A percentile compares a stretch with the other conserved stretches of the same genome.
phyloP scores from a whole-genome alignment of 1,140 invertebrate genomes.

The Drosophila asahinai region DNA sequence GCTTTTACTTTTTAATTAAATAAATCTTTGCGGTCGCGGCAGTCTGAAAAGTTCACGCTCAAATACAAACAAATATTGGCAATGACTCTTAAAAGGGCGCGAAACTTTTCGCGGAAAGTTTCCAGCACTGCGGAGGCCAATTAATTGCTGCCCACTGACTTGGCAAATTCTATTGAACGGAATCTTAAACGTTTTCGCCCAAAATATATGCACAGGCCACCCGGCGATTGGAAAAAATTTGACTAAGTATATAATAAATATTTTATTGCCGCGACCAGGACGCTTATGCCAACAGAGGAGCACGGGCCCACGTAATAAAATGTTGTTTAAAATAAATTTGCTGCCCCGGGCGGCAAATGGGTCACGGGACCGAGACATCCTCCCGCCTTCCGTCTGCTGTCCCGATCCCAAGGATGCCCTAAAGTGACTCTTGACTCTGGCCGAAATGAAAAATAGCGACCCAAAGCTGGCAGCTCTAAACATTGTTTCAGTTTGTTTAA shows the following conservation, averaged over 20 bases:
- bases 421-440: slow-evolving; percentile 26
- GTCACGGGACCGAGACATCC: slow-evolving; percentile 3
- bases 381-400: not conserved
- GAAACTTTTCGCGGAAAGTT: slow-evolving; percentile 45
- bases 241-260: slow-evolving; percentile 43
- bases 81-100: slow-evolving; percentile 56
- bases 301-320: slow-evolving; percentile 17
- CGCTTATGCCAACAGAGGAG: not conserved
- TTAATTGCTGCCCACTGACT: slow-evolving; percentile 69
- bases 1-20: slow-evolving; percentile 45
- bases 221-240: slow-evolving; percentile 24
- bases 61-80: slow-evolving; percentile 50
- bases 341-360: not conserved
- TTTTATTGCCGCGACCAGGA: slow-evolving; percentile 26
- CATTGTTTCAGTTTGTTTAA: slow-evolving; percentile 24
- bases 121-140: slow-evolving; percentile 29
- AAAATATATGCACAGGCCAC: slow-evolving; percentile 7
- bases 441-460: not conserved
- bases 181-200: slow-evolving; percentile 14
- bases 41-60: slow-evolving; percentile 59
- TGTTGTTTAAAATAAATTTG: slow-evolving; percentile 43
- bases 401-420: slow-evolving; percentile 34
- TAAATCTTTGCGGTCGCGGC: not conserved
- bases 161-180: slow-evolving; percentile 38
- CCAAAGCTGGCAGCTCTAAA: slow-evolving; percentile 4